Percentiles rank a stretch among this genome's conserved stretches.
phyloP scores from a whole-genome alignment of 1,140 invertebrate species.

The Trialeurodes vaporariorum region DNA sequence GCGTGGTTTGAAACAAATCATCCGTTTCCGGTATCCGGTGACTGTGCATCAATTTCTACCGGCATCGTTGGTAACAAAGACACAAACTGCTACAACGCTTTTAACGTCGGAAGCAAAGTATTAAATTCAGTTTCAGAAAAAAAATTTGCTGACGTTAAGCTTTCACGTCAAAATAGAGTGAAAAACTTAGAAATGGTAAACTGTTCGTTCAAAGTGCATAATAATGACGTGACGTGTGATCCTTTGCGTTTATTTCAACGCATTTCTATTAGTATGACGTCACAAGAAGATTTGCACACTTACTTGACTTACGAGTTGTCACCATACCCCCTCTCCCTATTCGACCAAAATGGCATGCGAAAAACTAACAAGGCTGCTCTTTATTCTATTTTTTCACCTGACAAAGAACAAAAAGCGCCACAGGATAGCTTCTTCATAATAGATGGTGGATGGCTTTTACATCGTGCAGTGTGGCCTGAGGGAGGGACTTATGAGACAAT shows the following conservation, averaged over 20 bases:
- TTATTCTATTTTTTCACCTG: slow-evolving; percentile 25
- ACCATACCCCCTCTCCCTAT: slow-evolving; percentile 32
- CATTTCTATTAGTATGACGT: slow-evolving; percentile 20
- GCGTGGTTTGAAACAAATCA: slow-evolving; percentile 31
- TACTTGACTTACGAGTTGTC: slow-evolving; percentile 33
- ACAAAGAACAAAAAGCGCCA: background rate
- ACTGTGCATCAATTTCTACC: background rate
- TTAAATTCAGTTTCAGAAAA: background rate
- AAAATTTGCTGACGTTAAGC: background rate
- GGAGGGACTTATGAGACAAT: slow-evolving; percentile 18
- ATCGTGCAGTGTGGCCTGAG: slow-evolving; percentile 21
- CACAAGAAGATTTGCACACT: slow-evolving; percentile 14
- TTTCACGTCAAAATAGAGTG: background rate
- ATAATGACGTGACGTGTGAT: slow-evolving; percentile 28
- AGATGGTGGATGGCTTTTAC: slow-evolving; percentile 23
- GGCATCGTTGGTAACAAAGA: background rate
- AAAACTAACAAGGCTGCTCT: slow-evolving; percentile 33
- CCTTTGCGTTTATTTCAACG: slow-evolving; percentile 9
- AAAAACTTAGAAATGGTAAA: background rate
- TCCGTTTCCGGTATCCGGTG: slow-evolving; percentile 23
- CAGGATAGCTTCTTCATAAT: slow-evolving; percentile 11
- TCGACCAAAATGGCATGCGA: slow-evolving; percentile 33
- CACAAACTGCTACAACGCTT: background rate
- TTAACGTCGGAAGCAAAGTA: slow-evolving; percentile 2
- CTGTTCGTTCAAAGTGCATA: slow-evolving; percentile 23